A percentile compares a stretch with the other conserved stretches of the same genome.
These are phyloP conservation scores for Myotis daubentonii DNA, from an alignment of 2,797 vertebrate genomes.

Conservation along the genomic window DNA sequence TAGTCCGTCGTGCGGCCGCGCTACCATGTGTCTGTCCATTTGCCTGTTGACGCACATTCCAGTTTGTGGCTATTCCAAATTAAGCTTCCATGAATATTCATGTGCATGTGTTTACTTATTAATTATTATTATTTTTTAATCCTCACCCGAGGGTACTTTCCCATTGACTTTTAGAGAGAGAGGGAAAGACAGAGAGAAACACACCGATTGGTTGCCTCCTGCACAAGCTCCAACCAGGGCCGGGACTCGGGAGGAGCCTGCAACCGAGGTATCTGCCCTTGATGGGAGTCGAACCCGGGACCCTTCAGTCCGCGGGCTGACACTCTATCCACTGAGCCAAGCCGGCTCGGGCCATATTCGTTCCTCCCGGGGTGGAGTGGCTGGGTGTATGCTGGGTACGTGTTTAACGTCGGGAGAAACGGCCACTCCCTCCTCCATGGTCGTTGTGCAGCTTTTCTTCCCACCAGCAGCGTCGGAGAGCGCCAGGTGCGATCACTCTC, in stretches of 20 bases:
- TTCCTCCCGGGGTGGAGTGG: neutral
- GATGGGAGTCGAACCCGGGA: too few species aligned
- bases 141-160: too few species aligned
- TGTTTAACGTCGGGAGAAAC: neutral
- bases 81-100: neutral
- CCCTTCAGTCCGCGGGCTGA: too few species aligned
- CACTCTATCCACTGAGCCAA: too few species aligned
- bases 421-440: neutral
- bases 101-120: neutral
- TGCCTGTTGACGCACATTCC: neutral
- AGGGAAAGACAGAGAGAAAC: too few species aligned
- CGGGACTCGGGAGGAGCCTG: too few species aligned
- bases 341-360: too few species aligned
- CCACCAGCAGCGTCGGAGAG: neutral
- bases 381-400: neutral
- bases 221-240: too few species aligned
- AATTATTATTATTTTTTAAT: too few species aligned
- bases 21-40: rapidly evolving
- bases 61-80: neutral
- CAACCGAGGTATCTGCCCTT: too few species aligned
- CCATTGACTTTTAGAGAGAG: too few species aligned
- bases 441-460: neutral
- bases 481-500: rapidly evolving
- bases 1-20: neutral
- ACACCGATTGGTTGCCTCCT: too few species aligned